phyloP scores from a whole-genome alignment of 2,113 vertebrate species.

The Micromys minutus region DNA sequence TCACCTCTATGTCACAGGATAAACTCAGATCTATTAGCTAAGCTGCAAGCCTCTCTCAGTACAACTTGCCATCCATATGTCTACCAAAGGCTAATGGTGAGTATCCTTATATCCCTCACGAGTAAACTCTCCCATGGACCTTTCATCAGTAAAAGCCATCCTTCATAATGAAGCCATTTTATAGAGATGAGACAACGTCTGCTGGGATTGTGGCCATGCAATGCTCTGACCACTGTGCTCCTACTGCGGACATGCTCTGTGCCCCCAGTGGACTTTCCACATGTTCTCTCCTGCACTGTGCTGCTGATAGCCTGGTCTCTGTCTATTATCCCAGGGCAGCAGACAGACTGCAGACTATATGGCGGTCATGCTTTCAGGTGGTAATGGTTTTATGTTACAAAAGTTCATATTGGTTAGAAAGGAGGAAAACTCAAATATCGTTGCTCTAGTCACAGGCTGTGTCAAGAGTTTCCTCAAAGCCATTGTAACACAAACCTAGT shows the following conservation, averaged over 20 bases:
- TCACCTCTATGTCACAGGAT: fast-evolving
- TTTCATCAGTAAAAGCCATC: neutral
- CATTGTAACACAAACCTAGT: fast-evolving
- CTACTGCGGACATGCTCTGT: neutral
- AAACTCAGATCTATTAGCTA: neutral
- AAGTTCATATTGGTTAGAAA: fast-evolving
- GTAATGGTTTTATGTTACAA: neutral
- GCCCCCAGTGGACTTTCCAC: neutral
- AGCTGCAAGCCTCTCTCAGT: neutral
- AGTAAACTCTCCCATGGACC: neutral
- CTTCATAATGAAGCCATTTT: neutral
- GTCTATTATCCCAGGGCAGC: neutral
- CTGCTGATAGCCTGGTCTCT: neutral
- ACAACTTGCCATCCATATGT: neutral
- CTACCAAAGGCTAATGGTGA: neutral
- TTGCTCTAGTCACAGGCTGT: fast-evolving
- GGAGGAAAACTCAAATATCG: neutral
- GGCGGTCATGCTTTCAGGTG: neutral
- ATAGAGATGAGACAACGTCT: neutral
- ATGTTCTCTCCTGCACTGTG: neutral
- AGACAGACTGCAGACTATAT: neutral
- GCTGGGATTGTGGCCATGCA: neutral
- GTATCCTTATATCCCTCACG: neutral
- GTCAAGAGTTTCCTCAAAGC: fast-evolving
- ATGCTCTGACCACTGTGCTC: neutral